phyloP scores from a whole-genome alignment of 2,113 vertebrate species.

The Tyrannus savana region DNA sequence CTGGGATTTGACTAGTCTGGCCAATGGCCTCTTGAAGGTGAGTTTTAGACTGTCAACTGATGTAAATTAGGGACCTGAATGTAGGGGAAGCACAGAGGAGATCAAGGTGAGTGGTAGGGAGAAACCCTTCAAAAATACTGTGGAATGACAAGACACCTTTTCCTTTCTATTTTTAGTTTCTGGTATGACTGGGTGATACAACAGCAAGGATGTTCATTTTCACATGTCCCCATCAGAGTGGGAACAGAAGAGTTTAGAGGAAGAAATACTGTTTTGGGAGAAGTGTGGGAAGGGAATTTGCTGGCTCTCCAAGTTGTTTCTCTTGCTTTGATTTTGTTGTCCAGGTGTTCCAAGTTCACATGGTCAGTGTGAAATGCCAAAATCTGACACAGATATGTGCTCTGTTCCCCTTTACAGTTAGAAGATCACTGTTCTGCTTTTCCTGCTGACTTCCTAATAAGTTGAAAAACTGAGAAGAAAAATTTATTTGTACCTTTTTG shows the following conservation, averaged over 20 bases:
- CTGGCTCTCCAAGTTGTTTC: neutral
- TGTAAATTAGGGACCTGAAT: neutral
- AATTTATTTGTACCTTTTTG: neutral
- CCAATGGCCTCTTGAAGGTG: neutral
- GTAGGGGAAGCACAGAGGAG: neutral
- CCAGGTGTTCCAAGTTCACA: accelerated
- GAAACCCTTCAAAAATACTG: neutral
- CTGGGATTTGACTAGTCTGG: neutral
- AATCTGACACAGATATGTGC: neutral
- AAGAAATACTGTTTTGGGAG: neutral
- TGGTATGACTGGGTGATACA: neutral
- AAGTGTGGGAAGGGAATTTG: neutral
- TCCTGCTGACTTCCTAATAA: neutral
- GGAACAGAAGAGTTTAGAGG: neutral
- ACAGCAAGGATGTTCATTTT: neutral
- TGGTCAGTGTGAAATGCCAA: neutral
- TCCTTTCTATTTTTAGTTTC: neutral
- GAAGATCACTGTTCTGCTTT: neutral
- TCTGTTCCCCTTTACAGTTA: neutral
- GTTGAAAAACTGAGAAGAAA: neutral
- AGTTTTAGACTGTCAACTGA: neutral
- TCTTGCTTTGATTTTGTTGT: neutral
- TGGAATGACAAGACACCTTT: neutral
- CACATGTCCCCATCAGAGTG: accelerated
- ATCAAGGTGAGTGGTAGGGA: neutral